Percentiles rank a stretch among this genome's conserved stretches.
Conservation (phyloP, 1,140 invertebrate genomes). For the Bactericera cockerelli region DNA sequence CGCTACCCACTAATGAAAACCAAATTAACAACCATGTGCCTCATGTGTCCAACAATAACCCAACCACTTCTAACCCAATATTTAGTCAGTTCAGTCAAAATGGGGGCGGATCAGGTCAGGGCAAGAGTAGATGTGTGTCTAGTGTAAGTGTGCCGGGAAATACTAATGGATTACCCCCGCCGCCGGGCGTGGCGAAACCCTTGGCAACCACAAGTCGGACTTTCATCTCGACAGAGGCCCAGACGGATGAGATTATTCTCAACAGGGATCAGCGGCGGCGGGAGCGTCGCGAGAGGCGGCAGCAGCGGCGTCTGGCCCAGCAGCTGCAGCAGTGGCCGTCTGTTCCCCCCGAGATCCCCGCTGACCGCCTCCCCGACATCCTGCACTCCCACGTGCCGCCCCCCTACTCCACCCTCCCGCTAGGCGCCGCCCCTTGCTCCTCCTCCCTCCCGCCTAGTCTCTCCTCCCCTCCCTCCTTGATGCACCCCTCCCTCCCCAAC, state of each 20-base stretch:
- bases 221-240: slow-evolving; percentile 28
- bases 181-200: slow-evolving; percentile 14
- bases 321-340: slow-evolving; percentile 13
- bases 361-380: slow-evolving; percentile 32
- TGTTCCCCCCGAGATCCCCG: background rate
- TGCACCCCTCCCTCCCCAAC: slow-evolving; percentile 10
- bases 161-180: background rate
- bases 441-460: slow-evolving; percentile 15
- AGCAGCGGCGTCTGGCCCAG: slow-evolving; percentile 17
- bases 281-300: slow-evolving; percentile 22
- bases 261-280: slow-evolving; percentile 23
- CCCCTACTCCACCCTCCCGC: slow-evolving; percentile 30
- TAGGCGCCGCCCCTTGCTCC: slow-evolving; percentile 19
- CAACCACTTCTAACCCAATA: background rate
- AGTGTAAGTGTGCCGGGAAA: slow-evolving; percentile 7
- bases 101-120: background rate
- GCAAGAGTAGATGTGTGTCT: slow-evolving; percentile 12
- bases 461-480: slow-evolving; percentile 8
- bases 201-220: slow-evolving; percentile 18
- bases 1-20: background rate
- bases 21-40: background rate
- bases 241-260: slow-evolving; percentile 25
- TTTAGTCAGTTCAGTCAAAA: background rate
- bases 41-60: background rate
- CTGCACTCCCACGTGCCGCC: slow-evolving; percentile 35